Conservation (phyloP, 1,140 invertebrate genomes). For the Solen grandis region DNA sequence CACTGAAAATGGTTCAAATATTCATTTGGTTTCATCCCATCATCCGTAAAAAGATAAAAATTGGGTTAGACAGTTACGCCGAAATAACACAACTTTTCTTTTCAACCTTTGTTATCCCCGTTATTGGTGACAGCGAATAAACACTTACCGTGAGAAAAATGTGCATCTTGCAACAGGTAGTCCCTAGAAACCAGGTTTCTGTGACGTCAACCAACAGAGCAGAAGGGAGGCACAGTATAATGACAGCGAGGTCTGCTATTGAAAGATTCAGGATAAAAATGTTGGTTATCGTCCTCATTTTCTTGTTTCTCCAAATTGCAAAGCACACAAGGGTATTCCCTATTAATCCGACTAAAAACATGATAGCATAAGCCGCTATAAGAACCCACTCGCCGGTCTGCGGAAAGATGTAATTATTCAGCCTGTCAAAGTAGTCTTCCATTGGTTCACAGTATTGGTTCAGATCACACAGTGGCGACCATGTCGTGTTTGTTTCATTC, state of each 20-base stretch:
- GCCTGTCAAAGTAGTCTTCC: slow-evolving; percentile 32
- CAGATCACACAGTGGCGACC: not conserved
- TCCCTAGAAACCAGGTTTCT: slow-evolving; percentile 93
- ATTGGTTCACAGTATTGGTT: slow-evolving; percentile 13
- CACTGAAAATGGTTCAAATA: no score
- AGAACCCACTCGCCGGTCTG: slow-evolving; percentile 40
- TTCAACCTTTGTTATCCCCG: no score
- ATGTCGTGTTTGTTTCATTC: not conserved
- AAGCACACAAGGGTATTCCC: slow-evolving; percentile 93
- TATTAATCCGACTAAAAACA: slow-evolving; percentile 89
- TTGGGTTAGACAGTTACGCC: no score
- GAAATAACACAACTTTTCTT: no score
- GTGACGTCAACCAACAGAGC: slow-evolving; percentile 91
- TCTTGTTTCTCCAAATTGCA: slow-evolving; percentile 90
- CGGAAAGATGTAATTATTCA: slow-evolving; percentile 32
- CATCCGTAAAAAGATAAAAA: no score
- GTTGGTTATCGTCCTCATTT: slow-evolving; percentile 94
- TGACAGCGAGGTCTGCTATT: slow-evolving; percentile 93
- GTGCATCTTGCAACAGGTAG: slow-evolving; percentile 89
- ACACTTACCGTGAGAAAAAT: slow-evolving; percentile 90
- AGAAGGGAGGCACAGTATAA: slow-evolving; percentile 91
- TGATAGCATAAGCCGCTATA: slow-evolving; percentile 83
- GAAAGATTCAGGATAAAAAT: slow-evolving; percentile 95
- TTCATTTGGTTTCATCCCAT: no score
- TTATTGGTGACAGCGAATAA: no score